Evolutionary conservation across 1,140 invertebrate species (phyloP), one percentile per base, ranked within the genome.

Genomic region (Nixonia krombeini): DNA sequence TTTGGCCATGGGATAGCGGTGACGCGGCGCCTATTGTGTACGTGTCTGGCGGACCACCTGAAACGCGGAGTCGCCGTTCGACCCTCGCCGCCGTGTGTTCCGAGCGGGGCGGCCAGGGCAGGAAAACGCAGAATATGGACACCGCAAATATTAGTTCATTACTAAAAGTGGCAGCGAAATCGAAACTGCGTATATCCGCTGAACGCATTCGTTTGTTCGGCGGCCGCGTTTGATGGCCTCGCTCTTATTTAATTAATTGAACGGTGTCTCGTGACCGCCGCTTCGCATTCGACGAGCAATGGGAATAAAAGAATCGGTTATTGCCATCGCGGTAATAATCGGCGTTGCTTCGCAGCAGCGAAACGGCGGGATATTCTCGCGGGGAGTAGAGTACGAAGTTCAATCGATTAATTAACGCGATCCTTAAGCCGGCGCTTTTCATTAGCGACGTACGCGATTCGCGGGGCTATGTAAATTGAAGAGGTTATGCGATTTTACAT

Each of bases 101-200:
- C 50, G 35, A 1, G 12, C 47, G 25, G 21, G 47, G n/a, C n/a
- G 33, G 8, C 51, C 33, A 29, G 13, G 40, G 23, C 17, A 15
- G 46, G 50, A 55, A 70, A 65, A 65, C 61, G 41, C 51, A 28
- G 46, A 53, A 65, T 70, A 74, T 74, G 79, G 70, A 76, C 78
- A 76, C 69, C 47, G 80, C 78, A 84, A 85, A 85, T 85, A 85
- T 85, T 85, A 84, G 82, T 85, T 84, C 81, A 84, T 85, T 84
- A 84, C 73, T 73, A 82, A 84, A 84, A 85, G 83, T 85, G 82
- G 73, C 76, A 71, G 77, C 59, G 72, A 66, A 73, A 73, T 70
- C 67, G 49, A 70, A 50, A 67, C 45, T 69, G 57, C 67, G 72
- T 72, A 68, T 52, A 56, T 67, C 64, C 73, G 64, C 65, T 58